Evolutionary conservation across 2,888 invertebrate genomes (phyloP).

Genomic region (Melanargia galathea): DNA sequence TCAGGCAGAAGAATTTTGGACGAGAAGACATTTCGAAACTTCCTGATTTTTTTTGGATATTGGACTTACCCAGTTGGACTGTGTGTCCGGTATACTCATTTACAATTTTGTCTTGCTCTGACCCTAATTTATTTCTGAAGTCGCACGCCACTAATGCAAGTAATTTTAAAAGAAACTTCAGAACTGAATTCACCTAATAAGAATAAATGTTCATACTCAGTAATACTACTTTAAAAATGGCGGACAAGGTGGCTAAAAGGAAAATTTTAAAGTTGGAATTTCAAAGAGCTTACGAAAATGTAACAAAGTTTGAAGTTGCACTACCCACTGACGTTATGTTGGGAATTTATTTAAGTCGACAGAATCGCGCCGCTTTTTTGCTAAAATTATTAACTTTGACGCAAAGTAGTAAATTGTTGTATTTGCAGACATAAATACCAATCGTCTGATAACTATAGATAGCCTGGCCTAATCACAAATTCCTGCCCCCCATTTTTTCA

Average conservation of each 20-base stretch:
- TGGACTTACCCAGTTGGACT: too few relatives aligned
- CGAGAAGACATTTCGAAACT: too few relatives aligned
- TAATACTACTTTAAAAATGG: conserved; percentile 20
- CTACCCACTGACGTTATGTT: conserved; percentile 6
- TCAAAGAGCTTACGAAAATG: conserved; percentile 25
- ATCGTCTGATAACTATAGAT: too few relatives aligned
- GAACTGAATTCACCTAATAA: conserved; percentile 20
- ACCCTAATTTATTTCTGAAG: conserved; percentile 1
- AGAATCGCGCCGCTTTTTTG: conserved; percentile 1
- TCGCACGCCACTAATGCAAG: conserved; percentile 4
- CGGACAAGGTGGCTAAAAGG: conserved; percentile 28
- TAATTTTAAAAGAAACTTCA: conserved; percentile 18
- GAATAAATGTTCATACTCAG: conserved; percentile 17
- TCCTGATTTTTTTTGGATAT: too few relatives aligned
- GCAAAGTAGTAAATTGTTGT: too few relatives aligned
- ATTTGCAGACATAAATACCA: too few relatives aligned
- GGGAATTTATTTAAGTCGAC: conserved; percentile 7
- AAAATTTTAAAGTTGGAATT: conserved; percentile 27
- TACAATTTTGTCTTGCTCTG: too few relatives aligned
- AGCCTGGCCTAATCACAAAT: too few relatives aligned
- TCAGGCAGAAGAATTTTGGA: too few relatives aligned
- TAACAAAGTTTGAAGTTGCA: conserved; percentile 21
- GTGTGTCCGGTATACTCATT: too few relatives aligned
- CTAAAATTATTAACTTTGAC: too few relatives aligned
- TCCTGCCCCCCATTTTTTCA: too few relatives aligned